Base-by-base conservation (phyloP, 2,113 vertebrate species). In the Sorex araneus region DNA sequence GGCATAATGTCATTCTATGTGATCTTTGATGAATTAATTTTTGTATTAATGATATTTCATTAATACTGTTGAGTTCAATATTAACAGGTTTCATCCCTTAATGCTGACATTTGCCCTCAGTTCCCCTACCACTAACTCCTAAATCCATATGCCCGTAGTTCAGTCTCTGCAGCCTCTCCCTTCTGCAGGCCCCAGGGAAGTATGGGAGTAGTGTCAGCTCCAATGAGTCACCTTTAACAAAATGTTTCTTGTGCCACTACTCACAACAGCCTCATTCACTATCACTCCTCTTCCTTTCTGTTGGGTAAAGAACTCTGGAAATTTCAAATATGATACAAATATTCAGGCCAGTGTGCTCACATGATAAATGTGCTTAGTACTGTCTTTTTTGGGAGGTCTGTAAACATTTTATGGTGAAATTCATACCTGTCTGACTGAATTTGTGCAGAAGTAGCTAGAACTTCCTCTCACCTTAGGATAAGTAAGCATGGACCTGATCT, bases 241-340 rank as follows among this genome's bases (percentile, higher is more conserved):
- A 93, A 84, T 11, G 30, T 90, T 94, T 69, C 87, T 96, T 27
- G 57, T 74, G 80, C 36, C 36, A 34, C 71, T 34, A 11, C 27
- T 66, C 2, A 30, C 8, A 10, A 27, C 28, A 66, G 27, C 64
- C 25, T 66, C 25, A 66, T 19, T 30, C 28, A 30, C 64, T 66
- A 3, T 66, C 30, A 12, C 45, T 30, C 8, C 6, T 34, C 45
- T 78, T 80, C 32, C 66, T 78, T 93, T 34, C 19, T 28, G 4
- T 76, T 77, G 54, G n/a, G 2, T 71, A 40, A 88, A 64, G 19
- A 28, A 66, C 27, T 76, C 74, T 84, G 43, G 40, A 50, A 54
- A 45, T 69, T 70, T 32, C 89, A 28, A 47, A 77, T 12, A 45
- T 66, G 27, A 63, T 40, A 3, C 32, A 63, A 78, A 25, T 19